phyloP scores from a whole-genome alignment of 2,888 invertebrate genomes.

The Tachina fera region DNA sequence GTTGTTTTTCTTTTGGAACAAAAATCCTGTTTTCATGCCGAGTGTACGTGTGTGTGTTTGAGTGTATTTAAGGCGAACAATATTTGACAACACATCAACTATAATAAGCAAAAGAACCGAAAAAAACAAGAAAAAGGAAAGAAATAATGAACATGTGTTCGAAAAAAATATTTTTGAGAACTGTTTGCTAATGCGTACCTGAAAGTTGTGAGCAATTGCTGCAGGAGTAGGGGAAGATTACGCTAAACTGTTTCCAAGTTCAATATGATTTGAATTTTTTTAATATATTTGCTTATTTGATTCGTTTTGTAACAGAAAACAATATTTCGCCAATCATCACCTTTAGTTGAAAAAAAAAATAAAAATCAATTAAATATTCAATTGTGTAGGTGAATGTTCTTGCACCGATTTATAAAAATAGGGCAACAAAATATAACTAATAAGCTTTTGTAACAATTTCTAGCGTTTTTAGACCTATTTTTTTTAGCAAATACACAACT shows the following conservation, averaged over 20 bases:
- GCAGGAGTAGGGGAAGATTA: not conserved
- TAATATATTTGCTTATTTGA: too few relatives aligned
- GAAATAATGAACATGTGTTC: slow-evolving; percentile 35
- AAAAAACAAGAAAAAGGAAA: slow-evolving; percentile 45
- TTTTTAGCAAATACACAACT: too few relatives aligned
- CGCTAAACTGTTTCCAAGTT: slow-evolving; percentile 43
- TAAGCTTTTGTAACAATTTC: too few relatives aligned
- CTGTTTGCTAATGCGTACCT: slow-evolving; percentile 40
- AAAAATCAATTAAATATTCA: too few relatives aligned
- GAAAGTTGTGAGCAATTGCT: slow-evolving; percentile 18
- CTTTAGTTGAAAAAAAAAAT: too few relatives aligned
- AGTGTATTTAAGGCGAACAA: slow-evolving; percentile 44
- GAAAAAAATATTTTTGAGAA: slow-evolving; percentile 28
- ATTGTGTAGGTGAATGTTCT: too few relatives aligned
- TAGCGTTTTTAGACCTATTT: too few relatives aligned
- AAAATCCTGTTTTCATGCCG: slow-evolving; percentile 60
- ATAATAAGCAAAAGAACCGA: slow-evolving; percentile 36
- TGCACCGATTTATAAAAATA: too few relatives aligned
- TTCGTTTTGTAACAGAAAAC: too few relatives aligned
- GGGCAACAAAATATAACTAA: too few relatives aligned
- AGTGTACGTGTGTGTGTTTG: slow-evolving; percentile 16
- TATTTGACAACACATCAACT: slow-evolving; percentile 40
- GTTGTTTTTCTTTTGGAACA: slow-evolving; percentile 37
- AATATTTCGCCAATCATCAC: too few relatives aligned
- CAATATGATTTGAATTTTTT: too few relatives aligned